A percentile compares a stretch with the other conserved stretches of the same genome.
Evolutionary conservation across 2,797 vertebrate genomes (phyloP).

Genomic region (Helostoma temminkii): DNA sequence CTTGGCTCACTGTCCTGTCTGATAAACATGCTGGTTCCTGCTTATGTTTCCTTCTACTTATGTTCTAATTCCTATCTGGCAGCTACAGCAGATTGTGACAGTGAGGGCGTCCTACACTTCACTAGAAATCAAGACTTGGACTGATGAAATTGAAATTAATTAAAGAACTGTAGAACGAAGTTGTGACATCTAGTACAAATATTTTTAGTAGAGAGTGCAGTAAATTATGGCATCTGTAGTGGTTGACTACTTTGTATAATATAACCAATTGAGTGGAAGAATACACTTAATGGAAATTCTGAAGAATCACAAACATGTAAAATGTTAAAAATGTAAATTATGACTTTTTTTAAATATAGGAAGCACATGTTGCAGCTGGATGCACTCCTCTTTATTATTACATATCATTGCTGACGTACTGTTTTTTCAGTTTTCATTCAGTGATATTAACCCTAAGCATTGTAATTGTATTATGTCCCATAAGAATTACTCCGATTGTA

Average conservation of each 20-base stretch:
- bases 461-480: too few species aligned
- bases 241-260: neutral
- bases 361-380: constrained; percentile 1
- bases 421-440: too few species aligned
- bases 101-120: too few species aligned
- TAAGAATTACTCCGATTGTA: too few species aligned
- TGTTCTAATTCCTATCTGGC: constrained; percentile 29
- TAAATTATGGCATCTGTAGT: neutral
- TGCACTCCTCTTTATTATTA: neutral
- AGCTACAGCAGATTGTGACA: neutral
- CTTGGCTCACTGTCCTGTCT: too few species aligned
- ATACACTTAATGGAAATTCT: neutral
- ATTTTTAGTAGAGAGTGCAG: neutral
- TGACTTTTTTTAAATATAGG: constrained; percentile 6
- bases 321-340: neutral
- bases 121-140: neutral
- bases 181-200: constrained; percentile 10
- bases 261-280: too few species aligned
- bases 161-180: neutral
- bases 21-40: constrained; percentile 37
- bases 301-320: neutral
- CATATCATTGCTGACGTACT: too few species aligned
- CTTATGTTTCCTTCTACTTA: constrained; percentile 27
- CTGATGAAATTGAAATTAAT: neutral
- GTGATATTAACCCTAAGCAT: too few species aligned